A percentile compares a stretch with the other conserved stretches of the same genome.
Evolutionary conservation across 2,888 invertebrate species (phyloP).

Genomic region (Polydesmus complanatus): DNA sequence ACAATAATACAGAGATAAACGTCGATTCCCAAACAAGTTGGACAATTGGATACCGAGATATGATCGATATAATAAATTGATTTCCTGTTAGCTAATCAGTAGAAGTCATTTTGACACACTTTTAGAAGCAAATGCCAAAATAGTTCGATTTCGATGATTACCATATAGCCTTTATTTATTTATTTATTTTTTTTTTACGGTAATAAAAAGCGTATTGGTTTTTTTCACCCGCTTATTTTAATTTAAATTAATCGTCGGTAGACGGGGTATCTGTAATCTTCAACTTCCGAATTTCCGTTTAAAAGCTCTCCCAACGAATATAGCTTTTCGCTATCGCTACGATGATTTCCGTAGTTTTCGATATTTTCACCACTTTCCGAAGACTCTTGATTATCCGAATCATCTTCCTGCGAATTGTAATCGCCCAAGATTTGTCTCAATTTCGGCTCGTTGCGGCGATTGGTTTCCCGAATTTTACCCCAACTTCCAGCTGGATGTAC

Average conservation of each 20-base stretch:
- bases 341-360: background rate
- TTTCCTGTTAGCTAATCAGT: too few species aligned
- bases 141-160: too few species aligned
- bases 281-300: constrained; percentile 7
- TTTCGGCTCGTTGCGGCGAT: background rate
- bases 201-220: too few species aligned
- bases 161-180: too few species aligned
- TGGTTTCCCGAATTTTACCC: constrained; percentile 8
- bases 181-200: too few species aligned
- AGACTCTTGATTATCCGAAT: constrained; percentile 1
- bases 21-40: background rate
- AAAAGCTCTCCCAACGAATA: constrained; percentile 10
- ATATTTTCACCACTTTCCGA: background rate
- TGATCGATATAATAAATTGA: background rate
- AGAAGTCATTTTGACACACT: too few species aligned
- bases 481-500: constrained; percentile 2
- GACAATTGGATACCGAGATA: background rate
- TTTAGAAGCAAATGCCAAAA: too few species aligned
- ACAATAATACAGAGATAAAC: background rate
- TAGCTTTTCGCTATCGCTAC: constrained; percentile 4
- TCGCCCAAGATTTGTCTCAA: background rate
- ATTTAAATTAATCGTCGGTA: constrained; percentile 10
- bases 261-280: constrained; percentile 5
- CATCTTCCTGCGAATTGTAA: background rate
- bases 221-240: too few species aligned